These are phyloP conservation scores for Lasioglossum morio DNA, from an alignment of 2,888 invertebrate genomes.

Conservation along the genomic window DNA sequence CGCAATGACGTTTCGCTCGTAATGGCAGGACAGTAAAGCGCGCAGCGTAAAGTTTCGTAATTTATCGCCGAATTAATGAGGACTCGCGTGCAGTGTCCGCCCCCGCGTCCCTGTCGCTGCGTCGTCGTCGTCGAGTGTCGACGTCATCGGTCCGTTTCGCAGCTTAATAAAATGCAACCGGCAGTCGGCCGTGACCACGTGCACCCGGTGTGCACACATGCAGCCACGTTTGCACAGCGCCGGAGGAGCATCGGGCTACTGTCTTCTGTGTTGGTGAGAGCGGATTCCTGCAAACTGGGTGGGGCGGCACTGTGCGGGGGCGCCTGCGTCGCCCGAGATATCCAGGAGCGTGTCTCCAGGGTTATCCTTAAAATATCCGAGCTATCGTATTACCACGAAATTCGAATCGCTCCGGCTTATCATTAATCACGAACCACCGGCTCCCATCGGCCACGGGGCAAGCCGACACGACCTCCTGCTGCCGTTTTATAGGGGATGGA, in stretches of 20 bases:
- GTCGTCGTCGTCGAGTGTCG: not conserved
- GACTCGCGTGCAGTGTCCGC: conserved; percentile 22
- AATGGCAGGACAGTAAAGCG: conserved; percentile 31
- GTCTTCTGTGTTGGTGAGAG: conserved; percentile 28
- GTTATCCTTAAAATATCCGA: conserved; percentile 78
- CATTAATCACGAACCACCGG: conserved; percentile 74
- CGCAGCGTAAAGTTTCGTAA: conserved; percentile 33
- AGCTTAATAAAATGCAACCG: conserved; percentile 52
- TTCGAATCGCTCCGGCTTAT: conserved; percentile 78
- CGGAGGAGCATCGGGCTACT: not conserved
- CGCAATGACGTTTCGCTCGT: not conserved
- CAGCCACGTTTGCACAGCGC: not conserved
- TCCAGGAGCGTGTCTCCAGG: conserved; percentile 77
- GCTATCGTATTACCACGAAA: conserved; percentile 79
- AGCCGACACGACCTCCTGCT: conserved; percentile 2
- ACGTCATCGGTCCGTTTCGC: not conserved
- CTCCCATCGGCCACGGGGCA: conserved; percentile 48
- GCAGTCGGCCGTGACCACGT: conserved; percentile 45
- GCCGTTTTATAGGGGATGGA: conserved; percentile 1
- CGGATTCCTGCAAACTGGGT: conserved; percentile 69
- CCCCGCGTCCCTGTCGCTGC: not conserved
- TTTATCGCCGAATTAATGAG: conserved; percentile 46
- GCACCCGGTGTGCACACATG: conserved; percentile 15
- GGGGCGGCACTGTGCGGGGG: conserved; percentile 63
- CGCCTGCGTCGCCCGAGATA: conserved; percentile 73